Base-by-base conservation (phyloP, 2,113 vertebrate species). In the Sander lucioperca region DNA sequence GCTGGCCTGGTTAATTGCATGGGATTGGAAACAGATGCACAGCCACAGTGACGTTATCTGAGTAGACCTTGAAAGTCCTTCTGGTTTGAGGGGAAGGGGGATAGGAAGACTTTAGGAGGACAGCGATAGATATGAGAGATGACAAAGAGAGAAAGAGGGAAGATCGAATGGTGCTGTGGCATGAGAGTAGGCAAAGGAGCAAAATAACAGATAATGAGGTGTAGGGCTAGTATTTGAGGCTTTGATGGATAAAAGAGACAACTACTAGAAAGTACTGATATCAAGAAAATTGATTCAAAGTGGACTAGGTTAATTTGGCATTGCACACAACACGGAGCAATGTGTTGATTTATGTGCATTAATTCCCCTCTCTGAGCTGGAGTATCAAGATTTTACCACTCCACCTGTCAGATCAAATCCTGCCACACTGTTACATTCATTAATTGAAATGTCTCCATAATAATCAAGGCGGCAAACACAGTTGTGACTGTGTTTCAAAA, bases 1-100 rank as follows among this genome's bases (percentile, higher is more conserved):
- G 87, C 87, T 83, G 77, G 78, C 80, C 87, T 77, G 86, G 88
- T 92, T 95, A 95, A 95, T 95, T 95, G 92, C 90, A 74, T 8
- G 1, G 84, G 89, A 96, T 95, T 94, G 91, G 92, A 95, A 95
- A 84, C 94, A 95, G 93, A 94, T 95, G 94, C 90, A 84, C 56
- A 79, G 88, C 79, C 83, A 64, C 88, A 89, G 90, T 94, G 92
- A 93, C 90, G 91, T 95, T 93, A 94, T 95, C 86, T 89, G 83
- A 92, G 82, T 43, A 93, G 93, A 94, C 91, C 90, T 91, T 92
- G 85, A 88, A 93, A 88, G 89, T 89, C 89, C 79, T 92, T 89
- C 77, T 92, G 88, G 91, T 91, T 91, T 88, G 84, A 93, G 85
- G 75, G 84, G 84, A 89, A 66, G 56, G 62, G 79, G 86, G 69